phyloP scores from a whole-genome alignment of 2,113 vertebrate species.

The Phyllostomus hastatus region DNA sequence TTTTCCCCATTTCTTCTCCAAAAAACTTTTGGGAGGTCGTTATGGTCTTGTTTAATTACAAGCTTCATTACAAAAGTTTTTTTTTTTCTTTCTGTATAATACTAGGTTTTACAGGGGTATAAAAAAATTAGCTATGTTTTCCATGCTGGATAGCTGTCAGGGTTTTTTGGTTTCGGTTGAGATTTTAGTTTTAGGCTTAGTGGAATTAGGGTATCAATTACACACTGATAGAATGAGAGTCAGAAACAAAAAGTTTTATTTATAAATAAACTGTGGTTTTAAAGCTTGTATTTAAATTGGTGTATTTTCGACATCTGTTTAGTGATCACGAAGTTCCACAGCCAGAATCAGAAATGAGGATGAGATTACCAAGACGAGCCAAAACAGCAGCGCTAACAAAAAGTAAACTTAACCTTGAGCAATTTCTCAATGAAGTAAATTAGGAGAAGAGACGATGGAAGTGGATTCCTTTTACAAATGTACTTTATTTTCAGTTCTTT shows the following conservation, averaged over 20 bases:
- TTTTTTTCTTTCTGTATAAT: not conserved
- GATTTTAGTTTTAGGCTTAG: slow-evolving; percentile 41
- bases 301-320: slow-evolving; percentile 67
- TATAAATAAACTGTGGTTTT: slow-evolving; percentile 55
- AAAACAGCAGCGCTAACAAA: slow-evolving; percentile 90
- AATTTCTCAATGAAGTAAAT: slow-evolving; percentile 78
- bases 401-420: slow-evolving; percentile 89
- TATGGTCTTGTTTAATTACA: not conserved
- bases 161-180: not conserved
- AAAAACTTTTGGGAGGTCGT: not conserved
- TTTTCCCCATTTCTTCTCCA: not conserved
- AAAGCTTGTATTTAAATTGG: slow-evolving; percentile 58
- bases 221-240: slow-evolving; percentile 29
- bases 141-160: not conserved
- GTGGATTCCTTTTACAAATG: not conserved
- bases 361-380: slow-evolving; percentile 87
- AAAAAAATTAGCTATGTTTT: not conserved
- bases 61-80: not conserved
- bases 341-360: slow-evolving; percentile 60
- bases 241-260: slow-evolving; percentile 55
- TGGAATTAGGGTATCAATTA: slow-evolving; percentile 7
- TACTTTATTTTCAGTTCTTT: slow-evolving; percentile 29
- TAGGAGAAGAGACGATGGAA: slow-evolving; percentile 40
- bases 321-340: slow-evolving; percentile 87
- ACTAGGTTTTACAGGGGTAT: not conserved